A percentile compares a stretch with the other conserved stretches of the same genome.
Conservation (phyloP, 2,797 vertebrate species). For the Sarcophilus harrisii region DNA sequence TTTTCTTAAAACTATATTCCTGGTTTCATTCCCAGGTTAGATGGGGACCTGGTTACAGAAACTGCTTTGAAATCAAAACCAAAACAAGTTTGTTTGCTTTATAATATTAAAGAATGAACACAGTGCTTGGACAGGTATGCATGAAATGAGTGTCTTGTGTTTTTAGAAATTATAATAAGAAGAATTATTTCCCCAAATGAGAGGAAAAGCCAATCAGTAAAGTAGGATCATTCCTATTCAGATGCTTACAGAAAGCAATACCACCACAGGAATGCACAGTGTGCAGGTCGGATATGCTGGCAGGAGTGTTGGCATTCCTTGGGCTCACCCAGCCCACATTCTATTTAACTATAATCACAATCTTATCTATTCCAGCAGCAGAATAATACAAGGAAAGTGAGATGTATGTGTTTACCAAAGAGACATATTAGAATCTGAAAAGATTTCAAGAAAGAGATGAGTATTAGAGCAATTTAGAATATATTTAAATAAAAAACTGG, state of each 20-base stretch:
- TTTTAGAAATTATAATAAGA: neutral
- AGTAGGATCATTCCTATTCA: neutral
- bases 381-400: neutral
- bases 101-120: neutral
- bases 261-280: neutral
- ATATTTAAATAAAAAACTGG: constrained; percentile 59
- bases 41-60: neutral
- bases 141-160: neutral
- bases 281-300: neutral
- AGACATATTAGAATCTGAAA: constrained; percentile 59
- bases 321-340: neutral
- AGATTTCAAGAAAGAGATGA: constrained; percentile 44
- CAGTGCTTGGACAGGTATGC: neutral
- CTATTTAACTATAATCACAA: neutral
- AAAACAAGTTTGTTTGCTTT: neutral
- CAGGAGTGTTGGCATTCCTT: neutral
- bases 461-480: constrained; percentile 44
- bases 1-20: neutral
- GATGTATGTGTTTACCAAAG: constrained; percentile 59
- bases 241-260: neutral
- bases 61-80: neutral
- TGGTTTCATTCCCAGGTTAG: neutral
- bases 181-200: neutral
- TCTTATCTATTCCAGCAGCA: neutral
- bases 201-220: neutral